A percentile compares a stretch with the other conserved stretches of the same genome.
Evolutionary conservation across 1,140 invertebrate species (phyloP).

Genomic region (Grapholita molesta): DNA sequence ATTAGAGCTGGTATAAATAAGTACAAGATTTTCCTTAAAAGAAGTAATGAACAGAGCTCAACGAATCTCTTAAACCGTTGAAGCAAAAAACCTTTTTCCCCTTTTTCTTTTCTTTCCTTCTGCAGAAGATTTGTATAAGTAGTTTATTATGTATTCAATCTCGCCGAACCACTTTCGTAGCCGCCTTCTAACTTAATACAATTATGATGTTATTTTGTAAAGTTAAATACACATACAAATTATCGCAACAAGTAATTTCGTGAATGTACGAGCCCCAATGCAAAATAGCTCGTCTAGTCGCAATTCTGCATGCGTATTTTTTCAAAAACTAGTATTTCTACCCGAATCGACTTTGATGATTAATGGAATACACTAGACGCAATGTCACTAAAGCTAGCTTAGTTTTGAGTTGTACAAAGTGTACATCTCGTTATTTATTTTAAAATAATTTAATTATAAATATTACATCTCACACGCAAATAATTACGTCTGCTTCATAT

Average conservation of each 20-base stretch:
- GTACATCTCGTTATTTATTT: no score
- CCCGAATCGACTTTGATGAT: no score
- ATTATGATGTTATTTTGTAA: background rate
- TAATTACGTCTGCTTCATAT: no score
- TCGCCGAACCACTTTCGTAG: background rate
- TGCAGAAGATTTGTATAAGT: background rate
- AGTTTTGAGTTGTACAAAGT: no score
- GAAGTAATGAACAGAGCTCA: slow-evolving; percentile 15
- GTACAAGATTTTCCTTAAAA: slow-evolving; percentile 4
- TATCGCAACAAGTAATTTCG: background rate
- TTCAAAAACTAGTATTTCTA: no score
- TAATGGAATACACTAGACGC: no score
- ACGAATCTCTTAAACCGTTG: slow-evolving; percentile 12
- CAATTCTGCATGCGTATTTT: no score
- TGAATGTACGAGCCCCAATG: no score
- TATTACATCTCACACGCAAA: no score
- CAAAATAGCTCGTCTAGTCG: no score
- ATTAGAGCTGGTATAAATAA: background rate
- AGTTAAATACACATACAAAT: background rate
- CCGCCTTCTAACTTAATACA: background rate
- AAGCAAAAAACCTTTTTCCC: slow-evolving; percentile 14
- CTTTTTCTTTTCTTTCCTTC: background rate
- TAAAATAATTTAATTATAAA: no score
- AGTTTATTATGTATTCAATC: background rate
- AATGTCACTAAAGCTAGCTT: no score